Base-by-base conservation (phyloP, 2,797 vertebrate species). In the Leuciscus waleckii region DNA sequence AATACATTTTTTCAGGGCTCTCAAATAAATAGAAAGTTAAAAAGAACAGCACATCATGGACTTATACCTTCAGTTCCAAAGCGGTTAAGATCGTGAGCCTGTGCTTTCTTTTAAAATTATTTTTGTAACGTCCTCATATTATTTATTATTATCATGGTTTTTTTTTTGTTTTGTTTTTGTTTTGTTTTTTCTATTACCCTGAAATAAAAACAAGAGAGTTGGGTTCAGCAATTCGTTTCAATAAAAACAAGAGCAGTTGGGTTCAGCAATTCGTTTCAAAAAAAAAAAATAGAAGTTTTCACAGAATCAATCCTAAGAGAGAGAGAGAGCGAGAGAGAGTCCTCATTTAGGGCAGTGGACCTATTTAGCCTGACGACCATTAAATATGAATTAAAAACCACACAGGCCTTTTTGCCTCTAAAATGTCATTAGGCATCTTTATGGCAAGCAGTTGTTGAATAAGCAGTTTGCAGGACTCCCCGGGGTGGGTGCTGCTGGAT, bases 311-410 rank as follows among this genome's bases (percentile, higher is more conserved):
- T 19, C 17, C 17, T 79, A 79, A 75, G 58, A 39, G 82, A 88
- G 58, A 37, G 68, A 75, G 41, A 32, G 83, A 86, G 63, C 21
- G 75, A 80, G 58, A 37, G 68, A 81, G 76, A 68, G 43, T 63
- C 71, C 92, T 95, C 94, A 94, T 94, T 95, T 95, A 95, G 94
- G 92, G 93, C 92, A 92, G 93, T 93, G 92, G 92, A 92, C 81
- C 94, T 95, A 93, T 96, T 96, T 95, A 96, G 93, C 91, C 94
- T 94, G 94, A 92, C 93, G 87, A 90, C 93, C 95, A 95, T 96
- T 96, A 96, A 95, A 95, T 95, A 95, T 95, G 95, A 96, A 96
- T 95, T 95, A 95, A 95, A 96, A 95, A 95, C 95, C 95, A 94
- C 95, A 95, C 93, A 94, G 95, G 94, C 95, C 95, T 96, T 94